Base-by-base conservation (phyloP, 2,888 invertebrate species). In the Caenorhabditis sinica region DNA sequence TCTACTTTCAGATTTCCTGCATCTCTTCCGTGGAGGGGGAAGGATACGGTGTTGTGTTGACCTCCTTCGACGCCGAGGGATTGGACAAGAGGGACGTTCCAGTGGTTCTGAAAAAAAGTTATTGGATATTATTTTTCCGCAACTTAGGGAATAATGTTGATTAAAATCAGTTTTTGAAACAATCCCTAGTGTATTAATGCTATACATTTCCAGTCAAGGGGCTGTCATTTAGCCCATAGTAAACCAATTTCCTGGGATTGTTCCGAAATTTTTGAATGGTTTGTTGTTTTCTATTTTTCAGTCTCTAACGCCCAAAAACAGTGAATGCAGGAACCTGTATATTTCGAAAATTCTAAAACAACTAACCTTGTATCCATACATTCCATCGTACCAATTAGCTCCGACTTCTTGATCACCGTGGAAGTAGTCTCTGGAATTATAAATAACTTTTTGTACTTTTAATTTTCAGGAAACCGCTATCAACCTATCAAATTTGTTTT, bases 61-160 rank as follows among this genome's bases (percentile, higher is more conserved):
- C 88, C 90, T 28, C 90, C 91, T 74, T 91, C 91, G 28, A 91
- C 86, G 9, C 91, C 91, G 1, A 91, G 79, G 1, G 89, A 89
- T 79, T 91, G 90, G 20, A 91, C 91, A 2, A 90, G 71, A 0
- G 90, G 90, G 13, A 90, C 85, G 53, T 71, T 83, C 91, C 90
- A 91, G 58, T 90, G 82, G 40, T 82, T 82, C 81, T 85, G 66
- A 58, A 77, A 25, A 13, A n/a, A 20, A 4, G 5, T 45, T 45
- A 45, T 45, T 45, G 20, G 8, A 40, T n/a, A n/a, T n/a, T n/a
- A n/a, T n/a, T n/a, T n/a, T n/a, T n/a, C n/a, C n/a, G n/a, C n/a
- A n/a, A n/a, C n/a, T n/a, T n/a, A n/a, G n/a, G n/a, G n/a, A n/a
- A n/a, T n/a, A n/a, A n/a, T n/a, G n/a, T n/a, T n/a, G n/a, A n/a